Base-by-base conservation (phyloP, 2,113 vertebrate species). In the Chelonoidis abingdonii region DNA sequence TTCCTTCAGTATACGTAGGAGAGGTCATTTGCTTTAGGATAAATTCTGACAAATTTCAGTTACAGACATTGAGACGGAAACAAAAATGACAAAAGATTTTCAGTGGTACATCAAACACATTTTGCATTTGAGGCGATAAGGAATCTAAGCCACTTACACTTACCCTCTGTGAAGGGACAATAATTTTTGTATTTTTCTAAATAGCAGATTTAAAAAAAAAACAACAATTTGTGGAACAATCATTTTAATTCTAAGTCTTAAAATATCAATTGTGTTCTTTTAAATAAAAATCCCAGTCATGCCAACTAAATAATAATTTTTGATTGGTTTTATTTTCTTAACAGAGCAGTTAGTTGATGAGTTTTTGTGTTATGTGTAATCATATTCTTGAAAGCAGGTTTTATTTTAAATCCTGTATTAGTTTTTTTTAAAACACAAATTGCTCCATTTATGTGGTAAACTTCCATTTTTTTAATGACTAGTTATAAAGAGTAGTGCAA, bases 11-110 rank as follows among this genome's bases (percentile, higher is more conserved):
- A 97, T 59, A 85, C 91, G 89, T 86, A 98, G 93, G 95, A 97
- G 95, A 98, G 97, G 97, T 98, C 95, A 97, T 92, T 98, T 98
- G 96, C 97, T 98, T 97, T 96, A 98, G 97, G 97, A 98, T 97
- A 97, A 94, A 98, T 98, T 98, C 97, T 97, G 97, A 96, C 90
- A 82, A 98, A 98, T 98, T 98, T 97, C 89, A 95, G 92, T 86
- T 87, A 80, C 65, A 97, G 94, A 94, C 94, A 95, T 93, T 96
- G 94, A 98, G 93, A 53, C 81, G 95, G 90, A 95, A 96, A 95
- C 96, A 96, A 98, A 97, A 94, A 91, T n/a, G 87, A 97, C 95
- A 93, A 95, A 93, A 97, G 92, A 97, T 97, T 93, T 96, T 93
- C 83, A 94, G 93, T 86, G 96, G 83, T 83, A 79, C 87, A 82